phyloP scores from a whole-genome alignment of 2,888 invertebrate species.

The Drosophila ochracea region DNA sequence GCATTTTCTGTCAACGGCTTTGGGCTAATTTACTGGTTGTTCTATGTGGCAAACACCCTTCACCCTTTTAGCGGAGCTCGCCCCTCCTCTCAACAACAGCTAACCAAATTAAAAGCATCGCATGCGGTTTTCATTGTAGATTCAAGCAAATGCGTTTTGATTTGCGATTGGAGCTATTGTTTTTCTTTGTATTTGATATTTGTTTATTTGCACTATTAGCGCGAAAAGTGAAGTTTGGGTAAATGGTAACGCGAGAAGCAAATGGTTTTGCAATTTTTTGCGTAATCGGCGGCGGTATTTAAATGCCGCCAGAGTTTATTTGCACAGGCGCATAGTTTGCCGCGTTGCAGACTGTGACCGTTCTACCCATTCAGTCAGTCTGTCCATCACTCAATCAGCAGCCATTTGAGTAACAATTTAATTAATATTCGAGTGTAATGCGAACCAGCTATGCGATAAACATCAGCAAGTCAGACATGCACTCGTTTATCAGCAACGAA shows the following conservation, averaged over 20 bases:
- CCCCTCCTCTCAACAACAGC: background rate
- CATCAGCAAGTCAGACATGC: conserved; percentile 45
- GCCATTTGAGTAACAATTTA: conserved; percentile 76
- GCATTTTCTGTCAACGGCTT: conserved; percentile 55
- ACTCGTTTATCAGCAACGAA: conserved; percentile 30
- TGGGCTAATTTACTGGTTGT: conserved; percentile 50
- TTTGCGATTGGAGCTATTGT: conserved; percentile 13
- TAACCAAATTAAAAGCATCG: conserved; percentile 33
- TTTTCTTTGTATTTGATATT: conserved; percentile 24
- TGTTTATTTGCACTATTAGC: conserved; percentile 60
- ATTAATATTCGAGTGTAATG: conserved; percentile 78
- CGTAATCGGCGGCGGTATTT: conserved; percentile 68
- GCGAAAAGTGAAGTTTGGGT: conserved; percentile 31
- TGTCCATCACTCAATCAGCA: conserved; percentile 49
- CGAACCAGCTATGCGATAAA: conserved; percentile 70
- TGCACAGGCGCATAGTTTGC: conserved; percentile 70
- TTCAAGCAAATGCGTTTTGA: conserved; percentile 35
- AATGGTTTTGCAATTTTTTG: conserved; percentile 72
- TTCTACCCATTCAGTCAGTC: conserved; percentile 30
- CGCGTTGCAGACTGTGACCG: conserved; percentile 37
- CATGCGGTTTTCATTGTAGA: conserved; percentile 34
- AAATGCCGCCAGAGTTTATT: conserved; percentile 62
- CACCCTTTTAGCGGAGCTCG: background rate
- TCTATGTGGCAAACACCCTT: background rate
- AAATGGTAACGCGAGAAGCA: conserved; percentile 69